phyloP scores from a whole-genome alignment of 1,140 invertebrate species.

The Spodoptera frugiperda region DNA sequence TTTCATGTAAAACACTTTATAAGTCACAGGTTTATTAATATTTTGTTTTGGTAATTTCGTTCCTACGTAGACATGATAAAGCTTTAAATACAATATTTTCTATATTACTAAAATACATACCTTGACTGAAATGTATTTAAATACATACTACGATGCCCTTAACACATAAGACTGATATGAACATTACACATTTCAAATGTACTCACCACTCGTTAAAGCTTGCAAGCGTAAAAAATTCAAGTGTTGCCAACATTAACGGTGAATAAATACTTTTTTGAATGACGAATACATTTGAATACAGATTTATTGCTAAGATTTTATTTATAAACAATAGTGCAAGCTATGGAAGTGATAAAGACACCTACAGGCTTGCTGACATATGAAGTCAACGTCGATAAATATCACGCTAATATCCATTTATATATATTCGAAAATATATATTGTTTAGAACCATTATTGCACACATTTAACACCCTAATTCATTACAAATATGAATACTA shows the following conservation, averaged over 20 bases:
- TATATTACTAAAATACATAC: slow-evolving; percentile 28
- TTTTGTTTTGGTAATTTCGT: no score
- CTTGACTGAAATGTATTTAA: slow-evolving; percentile 9
- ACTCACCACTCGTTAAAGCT: slow-evolving; percentile 40
- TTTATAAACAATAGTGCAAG: slow-evolving; percentile 78
- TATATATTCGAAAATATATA: slow-evolving; percentile 15
- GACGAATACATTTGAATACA: slow-evolving; percentile 57
- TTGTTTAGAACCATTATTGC: slow-evolving; percentile 36
- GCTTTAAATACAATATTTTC: not conserved
- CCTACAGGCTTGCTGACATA: slow-evolving; percentile 50
- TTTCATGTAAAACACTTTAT: not conserved
- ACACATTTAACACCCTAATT: slow-evolving; percentile 37
- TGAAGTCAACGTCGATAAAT: slow-evolving; percentile 33
- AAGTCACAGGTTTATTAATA: no score
- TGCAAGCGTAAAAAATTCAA: slow-evolving; percentile 21
- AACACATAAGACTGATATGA: slow-evolving; percentile 67
- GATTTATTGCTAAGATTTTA: slow-evolving; percentile 69
- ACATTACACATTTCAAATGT: slow-evolving; percentile 48
- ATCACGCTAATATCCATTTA: slow-evolving; percentile 24
- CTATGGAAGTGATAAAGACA: slow-evolving; percentile 73
- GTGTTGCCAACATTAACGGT: slow-evolving; percentile 42
- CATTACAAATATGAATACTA: not conserved
- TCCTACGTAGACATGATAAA: no score
- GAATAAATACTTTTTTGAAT: slow-evolving; percentile 39
- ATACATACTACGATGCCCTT: slow-evolving; percentile 55